phyloP scores from a whole-genome alignment of 37 sponge, comb jelly and placozoan genomes.

The Beroe ovata region DNA sequence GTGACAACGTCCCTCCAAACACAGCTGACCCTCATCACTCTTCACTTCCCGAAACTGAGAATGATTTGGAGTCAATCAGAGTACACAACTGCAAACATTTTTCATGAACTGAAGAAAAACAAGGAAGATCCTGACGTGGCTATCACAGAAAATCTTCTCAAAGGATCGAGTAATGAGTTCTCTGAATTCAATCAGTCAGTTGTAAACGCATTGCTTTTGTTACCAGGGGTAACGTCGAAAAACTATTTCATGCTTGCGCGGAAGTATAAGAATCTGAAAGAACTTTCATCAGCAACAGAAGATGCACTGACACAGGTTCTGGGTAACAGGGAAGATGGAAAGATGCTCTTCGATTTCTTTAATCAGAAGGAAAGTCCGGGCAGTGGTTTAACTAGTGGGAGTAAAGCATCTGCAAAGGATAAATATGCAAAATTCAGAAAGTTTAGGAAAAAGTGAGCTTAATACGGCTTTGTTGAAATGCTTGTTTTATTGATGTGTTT shows the following conservation, averaged over 20 bases:
- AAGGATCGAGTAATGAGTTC: slow-evolving; percentile 25
- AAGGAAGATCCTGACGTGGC: slow-evolving; percentile 78
- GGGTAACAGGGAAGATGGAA: slow-evolving; percentile 11
- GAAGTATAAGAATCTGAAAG: background rate
- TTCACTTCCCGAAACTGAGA: slow-evolving; percentile 92
- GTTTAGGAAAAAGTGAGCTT: slow-evolving; percentile 16
- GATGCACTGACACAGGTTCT: background rate
- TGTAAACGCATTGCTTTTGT: slow-evolving; percentile 81
- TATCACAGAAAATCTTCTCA: slow-evolving; percentile 68
- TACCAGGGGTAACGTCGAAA: slow-evolving; percentile 86
- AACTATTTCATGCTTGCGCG: slow-evolving; percentile 72
- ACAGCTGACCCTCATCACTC: slow-evolving; percentile 85
- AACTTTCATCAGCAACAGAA: background rate
- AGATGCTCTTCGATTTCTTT: slow-evolving; percentile 19
- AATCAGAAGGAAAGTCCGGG: background rate
- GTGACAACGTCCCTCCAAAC: slow-evolving; percentile 68
- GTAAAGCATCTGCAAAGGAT: background rate
- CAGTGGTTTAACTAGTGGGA: background rate
- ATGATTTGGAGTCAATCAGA: slow-evolving; percentile 87
- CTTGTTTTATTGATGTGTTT: no score
- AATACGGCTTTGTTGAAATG: no score
- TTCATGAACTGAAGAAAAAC: slow-evolving; percentile 82
- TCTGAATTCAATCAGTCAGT: slow-evolving; percentile 27
- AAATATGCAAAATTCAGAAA: slow-evolving; percentile 60
- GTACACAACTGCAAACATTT: slow-evolving; percentile 85